Evolutionary conservation across 2,888 invertebrate genomes (phyloP).

Genomic region (Tribolium freemani): DNA sequence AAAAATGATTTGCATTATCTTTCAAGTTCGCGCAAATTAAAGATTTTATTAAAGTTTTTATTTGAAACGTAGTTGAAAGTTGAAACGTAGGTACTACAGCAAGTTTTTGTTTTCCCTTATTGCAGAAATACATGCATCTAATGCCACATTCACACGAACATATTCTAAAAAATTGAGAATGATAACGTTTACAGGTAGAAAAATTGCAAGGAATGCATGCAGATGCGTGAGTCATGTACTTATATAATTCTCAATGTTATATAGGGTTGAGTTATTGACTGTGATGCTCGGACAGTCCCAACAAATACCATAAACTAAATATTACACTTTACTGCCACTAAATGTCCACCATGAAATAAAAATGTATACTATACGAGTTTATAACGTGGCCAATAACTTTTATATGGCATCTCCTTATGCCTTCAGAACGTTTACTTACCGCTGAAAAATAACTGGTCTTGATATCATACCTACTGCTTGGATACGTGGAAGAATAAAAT

Average conservation of each 20-base stretch:
- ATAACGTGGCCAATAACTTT: conserved; percentile 56
- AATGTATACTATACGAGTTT: conserved; percentile 55
- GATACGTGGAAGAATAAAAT: conserved; percentile 43
- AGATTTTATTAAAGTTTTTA: too few relatives aligned
- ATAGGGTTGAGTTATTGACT: conserved; percentile 47
- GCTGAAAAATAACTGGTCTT: conserved; percentile 37
- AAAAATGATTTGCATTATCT: too few relatives aligned
- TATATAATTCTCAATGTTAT: conserved; percentile 44
- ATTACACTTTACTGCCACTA: conserved; percentile 61
- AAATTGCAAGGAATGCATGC: conserved; percentile 28
- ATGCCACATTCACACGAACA: neutral
- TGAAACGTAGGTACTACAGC: too few relatives aligned
- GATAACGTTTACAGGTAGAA: neutral
- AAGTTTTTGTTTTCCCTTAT: neutral
- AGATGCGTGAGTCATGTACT: conserved; percentile 43
- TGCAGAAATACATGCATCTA: neutral
- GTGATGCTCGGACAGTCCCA: conserved; percentile 50
- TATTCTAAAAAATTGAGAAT: neutral
- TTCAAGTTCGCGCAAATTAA: too few relatives aligned
- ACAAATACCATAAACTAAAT: conserved; percentile 59
- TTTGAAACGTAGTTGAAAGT: too few relatives aligned
- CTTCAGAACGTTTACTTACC: conserved; percentile 47
- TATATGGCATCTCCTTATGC: conserved; percentile 49
- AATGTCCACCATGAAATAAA: conserved; percentile 58
- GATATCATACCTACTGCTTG: conserved; percentile 31